Percentiles rank a stretch among this genome's conserved stretches.
Evolutionary conservation across 2,888 invertebrate species (phyloP).

Genomic region (Ferdinandea cuprea): DNA sequence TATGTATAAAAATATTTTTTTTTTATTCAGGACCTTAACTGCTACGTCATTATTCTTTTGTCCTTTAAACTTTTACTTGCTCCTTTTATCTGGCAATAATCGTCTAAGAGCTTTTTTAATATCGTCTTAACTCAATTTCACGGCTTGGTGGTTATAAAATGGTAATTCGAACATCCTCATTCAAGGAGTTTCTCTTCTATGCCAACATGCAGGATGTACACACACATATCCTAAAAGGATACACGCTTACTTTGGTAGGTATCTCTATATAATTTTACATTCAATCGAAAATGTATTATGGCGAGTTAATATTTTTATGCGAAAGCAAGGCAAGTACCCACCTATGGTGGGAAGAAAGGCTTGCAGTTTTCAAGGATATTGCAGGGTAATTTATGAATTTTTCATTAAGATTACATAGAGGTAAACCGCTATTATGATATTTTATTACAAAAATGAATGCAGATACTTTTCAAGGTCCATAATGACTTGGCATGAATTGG

Average conservation of each 20-base stretch:
- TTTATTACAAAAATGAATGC: slow-evolving; percentile 12
- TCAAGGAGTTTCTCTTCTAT: slow-evolving; percentile 3
- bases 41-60: slow-evolving; percentile 54
- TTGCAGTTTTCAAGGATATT: slow-evolving; percentile 19
- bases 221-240: slow-evolving; percentile 40
- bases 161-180: slow-evolving; percentile 62
- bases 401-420: slow-evolving; percentile 40
- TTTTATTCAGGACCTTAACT: slow-evolving; percentile 30
- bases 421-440: slow-evolving; percentile 25
- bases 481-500: background rate
- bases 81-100: slow-evolving; percentile 62
- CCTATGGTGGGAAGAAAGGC: background rate
- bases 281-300: slow-evolving; percentile 55
- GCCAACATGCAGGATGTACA: slow-evolving; percentile 15
- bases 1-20: background rate
- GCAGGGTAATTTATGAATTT: slow-evolving; percentile 35
- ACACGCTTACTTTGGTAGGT: slow-evolving; percentile 35
- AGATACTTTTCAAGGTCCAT: background rate
- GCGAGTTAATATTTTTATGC: slow-evolving; percentile 42
- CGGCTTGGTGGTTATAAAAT: slow-evolving; percentile 62
- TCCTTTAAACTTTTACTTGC: slow-evolving; percentile 54
- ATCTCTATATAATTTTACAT: slow-evolving; percentile 51
- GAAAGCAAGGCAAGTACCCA: no score
- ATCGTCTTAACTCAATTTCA: slow-evolving; percentile 62
- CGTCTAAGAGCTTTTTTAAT: slow-evolving; percentile 62